Base-by-base conservation (phyloP, 37 sponge, comb jelly and placozoan genomes). In the Mnemiopsis leidyi region DNA sequence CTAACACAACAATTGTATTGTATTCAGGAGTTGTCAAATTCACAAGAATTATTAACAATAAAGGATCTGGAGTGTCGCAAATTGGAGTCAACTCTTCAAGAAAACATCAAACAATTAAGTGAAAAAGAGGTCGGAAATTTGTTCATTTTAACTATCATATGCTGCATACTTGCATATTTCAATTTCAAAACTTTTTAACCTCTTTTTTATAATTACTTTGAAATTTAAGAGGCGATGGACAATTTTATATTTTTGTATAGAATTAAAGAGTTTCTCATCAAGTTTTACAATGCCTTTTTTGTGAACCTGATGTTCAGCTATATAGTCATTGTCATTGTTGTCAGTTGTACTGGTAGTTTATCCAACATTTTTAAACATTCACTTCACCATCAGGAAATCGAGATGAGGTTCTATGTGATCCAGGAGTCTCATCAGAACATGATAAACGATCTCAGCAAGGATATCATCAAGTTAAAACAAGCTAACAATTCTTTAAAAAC, bases 381-480 rank as follows among this genome's bases (percentile, higher is more conserved):
- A 69, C 28, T 69, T 69, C 21, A 23, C 7, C 79, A 18, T 3
- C 90, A 85, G 90, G 90, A 85, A 26, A 85, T 85, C 38, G 90
- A 85, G 23, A 0, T n/a, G 3, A 38, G 90, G 24, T 85, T 85
- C 61, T 85, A 85, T 21, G 61, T 40, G 26, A 85, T 85, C 0
- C 90, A 85, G 24, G 90, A 85, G 35, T 35, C 61, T 5, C 90
- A 85, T 39, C 90, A 85, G 61, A 85, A 85, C 48, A 85, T 85
- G 90, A 85, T 85, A n/a, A 85, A 85, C 29, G 90, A 85, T 29
- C 90, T 85, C 29, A 85, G 90, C 29, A 85, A 26, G 61, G 90
- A 85, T 38, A 85, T 85, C 1, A 85, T 85, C 90, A 85, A 39
- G 90, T 85, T 85, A 33, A 85, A 85, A 85, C 90, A 85, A 28